A percentile compares a stretch with the other conserved stretches of the same genome.
These are phyloP conservation scores for Anableps anableps DNA, from an alignment of 2,797 vertebrate species.

Conservation along the genomic window DNA sequence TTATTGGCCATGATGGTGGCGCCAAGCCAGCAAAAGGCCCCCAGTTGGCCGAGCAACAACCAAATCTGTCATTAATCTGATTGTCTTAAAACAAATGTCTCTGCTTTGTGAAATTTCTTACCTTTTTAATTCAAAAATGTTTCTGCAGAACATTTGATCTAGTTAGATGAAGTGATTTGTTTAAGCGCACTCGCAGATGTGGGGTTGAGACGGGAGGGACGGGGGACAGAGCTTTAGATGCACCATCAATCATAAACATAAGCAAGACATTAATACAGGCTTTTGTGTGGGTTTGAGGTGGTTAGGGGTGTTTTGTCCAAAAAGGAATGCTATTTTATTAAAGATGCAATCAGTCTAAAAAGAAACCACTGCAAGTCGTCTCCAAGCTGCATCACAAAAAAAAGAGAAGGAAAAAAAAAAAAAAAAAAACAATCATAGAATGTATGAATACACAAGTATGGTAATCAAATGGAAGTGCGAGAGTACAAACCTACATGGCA, in stretches of 20 bases:
- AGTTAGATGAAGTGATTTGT: constrained; percentile 77
- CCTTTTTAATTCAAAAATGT: constrained; percentile 82
- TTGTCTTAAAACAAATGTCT: constrained; percentile 78
- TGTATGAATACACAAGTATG: constrained; percentile 51
- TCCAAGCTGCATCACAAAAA: constrained; percentile 7
- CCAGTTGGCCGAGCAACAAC: constrained; percentile 42
- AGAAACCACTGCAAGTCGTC: constrained; percentile 23
- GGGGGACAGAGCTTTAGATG: constrained; percentile 55
- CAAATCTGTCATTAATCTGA: constrained; percentile 69
- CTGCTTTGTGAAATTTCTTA: constrained; percentile 78
- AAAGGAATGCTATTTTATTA: constrained; percentile 47
- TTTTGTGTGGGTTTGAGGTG: constrained; percentile 30
- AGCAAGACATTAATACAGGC: constrained; percentile 75
- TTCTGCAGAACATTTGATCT: constrained; percentile 70
- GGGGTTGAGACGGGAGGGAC: constrained; percentile 46
- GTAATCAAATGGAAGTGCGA: constrained; percentile 39
- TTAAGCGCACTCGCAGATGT: constrained; percentile 66
- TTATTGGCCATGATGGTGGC: constrained; percentile 71
- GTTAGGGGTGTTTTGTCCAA: constrained; percentile 42
- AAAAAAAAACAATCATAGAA: not conserved
- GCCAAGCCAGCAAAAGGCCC: constrained; percentile 54
- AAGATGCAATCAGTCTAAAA: constrained; percentile 49
- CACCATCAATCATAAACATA: constrained; percentile 79
- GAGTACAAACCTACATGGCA: constrained; percentile 30
- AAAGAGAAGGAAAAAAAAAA: constrained; percentile 31